Evolutionary conservation across 2,113 vertebrate genomes (phyloP).

Genomic region (Phyllostomus discolor): DNA sequence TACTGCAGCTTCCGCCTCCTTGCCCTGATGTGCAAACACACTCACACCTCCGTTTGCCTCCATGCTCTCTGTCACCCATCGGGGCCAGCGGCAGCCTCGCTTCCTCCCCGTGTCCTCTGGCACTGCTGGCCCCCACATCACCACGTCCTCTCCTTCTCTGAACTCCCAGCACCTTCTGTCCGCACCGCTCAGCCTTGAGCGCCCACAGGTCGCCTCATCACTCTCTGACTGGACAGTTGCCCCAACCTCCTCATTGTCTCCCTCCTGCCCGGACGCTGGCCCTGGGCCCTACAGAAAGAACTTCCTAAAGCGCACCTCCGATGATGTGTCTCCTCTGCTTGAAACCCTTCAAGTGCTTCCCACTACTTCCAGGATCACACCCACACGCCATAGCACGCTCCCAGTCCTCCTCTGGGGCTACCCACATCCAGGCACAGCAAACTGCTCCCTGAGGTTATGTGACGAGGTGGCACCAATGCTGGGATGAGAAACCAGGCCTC

Average conservation of each 20-base stretch:
- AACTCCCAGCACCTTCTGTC: neutral
- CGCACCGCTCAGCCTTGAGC: neutral
- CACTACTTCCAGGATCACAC: neutral
- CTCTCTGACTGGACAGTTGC: neutral
- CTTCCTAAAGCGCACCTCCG: neutral
- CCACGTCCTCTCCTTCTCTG: neutral
- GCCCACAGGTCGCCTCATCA: neutral
- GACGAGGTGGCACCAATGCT: neutral
- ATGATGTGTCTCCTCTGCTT: neutral
- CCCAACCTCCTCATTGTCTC: neutral
- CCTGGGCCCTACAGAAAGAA: neutral
- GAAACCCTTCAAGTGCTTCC: neutral
- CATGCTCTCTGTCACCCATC: neutral
- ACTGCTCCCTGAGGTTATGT: neutral
- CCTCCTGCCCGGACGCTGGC: neutral
- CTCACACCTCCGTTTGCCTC: neutral
- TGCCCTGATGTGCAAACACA: neutral
- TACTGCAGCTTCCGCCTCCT: neutral
- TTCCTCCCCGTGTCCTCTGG: neutral
- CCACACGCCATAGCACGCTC: neutral
- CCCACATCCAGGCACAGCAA: neutral
- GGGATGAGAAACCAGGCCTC: neutral
- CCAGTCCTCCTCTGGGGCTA: neutral
- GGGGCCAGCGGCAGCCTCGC: neutral
- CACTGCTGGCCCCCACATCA: no score